Base-by-base conservation (phyloP, 1,140 invertebrate genomes). In the Drosophila willistoni region DNA sequence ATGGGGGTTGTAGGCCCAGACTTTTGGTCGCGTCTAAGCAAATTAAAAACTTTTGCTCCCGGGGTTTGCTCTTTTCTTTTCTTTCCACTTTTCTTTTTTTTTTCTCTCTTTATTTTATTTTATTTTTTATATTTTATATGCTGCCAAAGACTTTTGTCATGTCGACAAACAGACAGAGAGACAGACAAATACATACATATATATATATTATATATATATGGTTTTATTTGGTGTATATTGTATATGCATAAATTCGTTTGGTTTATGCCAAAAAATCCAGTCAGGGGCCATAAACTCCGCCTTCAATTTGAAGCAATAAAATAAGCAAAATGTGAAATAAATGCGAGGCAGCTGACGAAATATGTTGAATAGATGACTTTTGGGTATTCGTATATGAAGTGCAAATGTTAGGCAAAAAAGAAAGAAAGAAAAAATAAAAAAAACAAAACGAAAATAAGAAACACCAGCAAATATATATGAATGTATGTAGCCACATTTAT, bases 271-370 rank as follows among this genome's bases (percentile, higher is more conserved):
- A 76, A 14, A 79, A 80, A 80, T 80, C 78, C 78, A 80, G 78
- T 76, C 73, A 34, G 56, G 56, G 77, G 78, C 68, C 71, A 80
- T 80, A 80, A 80, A 80, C 77, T 80, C 36, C 55, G 78, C 77
- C 72, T 81, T 81, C 78, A 80, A 80, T 80, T 80, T 80, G 60
- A 68, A 55, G 73, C 78, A 81, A 80, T 80, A 80, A 80, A 70
- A 56, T 76, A 80, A 14, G 66, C 19, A 42, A 80, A 79, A 75
- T 70, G 77, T 47, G 77, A 80, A 79, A 79, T 79, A 71, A 79
- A 79, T 74, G 71, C 71, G 42, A 54, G 22, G 64, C 76, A 79
- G 69, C 76, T 79, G 77, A 73, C 71, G 73, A 55, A 75, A 39
- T 51, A 59, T 54, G 42, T 44, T 12, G 25, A 12, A 39, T 22